Evolutionary conservation across 2,113 vertebrate species (phyloP), one percentile per base, ranked within the genome.

Genomic region (Chroicocephalus ridibundus): DNA sequence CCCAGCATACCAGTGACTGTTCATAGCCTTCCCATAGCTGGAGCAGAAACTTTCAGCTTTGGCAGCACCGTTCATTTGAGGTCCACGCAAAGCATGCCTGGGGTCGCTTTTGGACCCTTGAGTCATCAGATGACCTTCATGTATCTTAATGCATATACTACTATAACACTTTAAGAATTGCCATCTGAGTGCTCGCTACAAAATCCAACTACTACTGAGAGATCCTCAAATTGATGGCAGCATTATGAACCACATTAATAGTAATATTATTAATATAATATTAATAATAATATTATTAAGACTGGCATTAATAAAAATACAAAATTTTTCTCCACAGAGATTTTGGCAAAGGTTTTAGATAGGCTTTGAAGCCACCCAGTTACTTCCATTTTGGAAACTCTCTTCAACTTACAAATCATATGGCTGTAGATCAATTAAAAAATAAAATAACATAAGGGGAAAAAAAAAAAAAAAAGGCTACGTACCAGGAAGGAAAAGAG

Each of bases 111-210:
- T 68, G 8, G 31, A 75, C 27, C 31, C 13, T 31, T 57, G 40
- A 47, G 60, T 31, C 61, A 62, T 27, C 16, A 75, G 31, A 34
- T 36, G 8, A 40, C 27, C 18, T 64, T 82, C 27, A 40, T 4
- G 3, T 38, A 47, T 20, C 64, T 32, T 32, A 65, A 65, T 32
- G n/a, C 0, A 0, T 46, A 25, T 18, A n/a, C 24, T 58, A 9
- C 44, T 40, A 9, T 10, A 55, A 64, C 7, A 13, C 34, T 87
- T 82, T 40, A 62, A 90, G 21, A 54, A 78, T 34, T 54, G 13
- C 10, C n/a, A 82, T 54, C 61, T 34, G 31, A 76, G 22, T 15
- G 17, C 38, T 64, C 1, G 1, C 22, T 68, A 49, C 52, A 83
- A 80, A 86, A 82, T 57, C 25, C 49, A 71, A 1, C 34, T 40